phyloP scores from a whole-genome alignment of 2,113 vertebrate species.

The Aspidoscelis tigris region DNA sequence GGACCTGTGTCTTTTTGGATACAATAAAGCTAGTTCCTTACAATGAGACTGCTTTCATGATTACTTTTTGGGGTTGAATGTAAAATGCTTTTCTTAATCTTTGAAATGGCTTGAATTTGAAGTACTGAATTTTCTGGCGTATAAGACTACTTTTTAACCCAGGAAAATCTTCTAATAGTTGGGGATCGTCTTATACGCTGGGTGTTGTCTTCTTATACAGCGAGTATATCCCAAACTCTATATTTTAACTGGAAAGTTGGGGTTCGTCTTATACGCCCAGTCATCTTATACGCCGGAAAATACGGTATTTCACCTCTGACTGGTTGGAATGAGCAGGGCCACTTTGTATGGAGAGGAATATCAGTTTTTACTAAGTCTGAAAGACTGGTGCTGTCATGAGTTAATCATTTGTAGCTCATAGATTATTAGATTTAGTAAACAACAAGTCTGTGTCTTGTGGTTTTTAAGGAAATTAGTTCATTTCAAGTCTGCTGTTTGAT shows the following conservation, averaged over 20 bases:
- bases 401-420: constrained; percentile 42
- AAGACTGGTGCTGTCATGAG: constrained; percentile 32
- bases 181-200: too few relatives aligned
- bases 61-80: background rate
- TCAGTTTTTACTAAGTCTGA: constrained; percentile 39
- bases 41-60: background rate
- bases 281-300: too few relatives aligned
- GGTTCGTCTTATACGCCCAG: too few relatives aligned
- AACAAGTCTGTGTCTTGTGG: constrained; percentile 58
- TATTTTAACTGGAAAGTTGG: too few relatives aligned
- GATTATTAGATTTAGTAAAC: constrained; percentile 66
- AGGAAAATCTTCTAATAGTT: too few relatives aligned
- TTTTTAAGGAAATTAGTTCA: constrained; percentile 65
- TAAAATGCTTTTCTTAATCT: constrained; percentile 12
- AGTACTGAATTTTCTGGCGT: too few relatives aligned
- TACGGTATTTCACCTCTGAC: too few relatives aligned
- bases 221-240: too few relatives aligned
- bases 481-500: constrained; percentile 58
- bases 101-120: constrained; percentile 7
- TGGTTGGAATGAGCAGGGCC: constrained; percentile 18
- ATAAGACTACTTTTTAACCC: too few relatives aligned
- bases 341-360: background rate
- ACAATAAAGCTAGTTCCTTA: constrained; percentile 6
- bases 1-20: background rate
- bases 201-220: too few relatives aligned